phyloP scores from a whole-genome alignment of 2,113 vertebrate species.

The Nothocercus nigrocapillus region DNA sequence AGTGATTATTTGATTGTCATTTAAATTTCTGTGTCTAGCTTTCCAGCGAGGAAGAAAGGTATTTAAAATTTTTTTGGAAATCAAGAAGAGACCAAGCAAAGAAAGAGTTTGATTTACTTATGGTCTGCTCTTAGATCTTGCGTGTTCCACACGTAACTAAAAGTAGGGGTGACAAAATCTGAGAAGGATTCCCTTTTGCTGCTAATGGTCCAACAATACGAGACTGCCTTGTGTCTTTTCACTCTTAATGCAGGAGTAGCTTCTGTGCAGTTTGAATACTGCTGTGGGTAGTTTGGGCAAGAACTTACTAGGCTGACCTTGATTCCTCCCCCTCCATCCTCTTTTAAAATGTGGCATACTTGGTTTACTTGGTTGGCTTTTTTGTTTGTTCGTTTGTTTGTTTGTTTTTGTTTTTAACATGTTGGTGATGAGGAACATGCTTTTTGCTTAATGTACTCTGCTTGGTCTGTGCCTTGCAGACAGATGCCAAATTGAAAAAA shows the following conservation, averaged over 20 bases:
- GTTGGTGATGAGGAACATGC: neutral
- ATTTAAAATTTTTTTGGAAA: neutral
- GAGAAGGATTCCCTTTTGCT: neutral
- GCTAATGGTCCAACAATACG: neutral
- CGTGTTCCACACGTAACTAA: neutral
- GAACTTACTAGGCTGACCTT: neutral
- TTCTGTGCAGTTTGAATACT: neutral
- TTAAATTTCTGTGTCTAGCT: neutral
- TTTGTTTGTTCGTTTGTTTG: neutral
- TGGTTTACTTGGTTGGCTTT: neutral
- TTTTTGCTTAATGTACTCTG: neutral
- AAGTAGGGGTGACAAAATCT: neutral
- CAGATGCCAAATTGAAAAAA: constrained; percentile 18
- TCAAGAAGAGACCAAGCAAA: neutral
- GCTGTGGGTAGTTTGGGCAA: neutral
- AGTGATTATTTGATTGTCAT: neutral
- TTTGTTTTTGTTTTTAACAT: neutral
- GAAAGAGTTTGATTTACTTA: neutral
- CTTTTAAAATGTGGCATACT: neutral
- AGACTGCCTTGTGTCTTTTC: neutral
- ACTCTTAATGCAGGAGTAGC: neutral
- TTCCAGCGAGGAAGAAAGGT: neutral
- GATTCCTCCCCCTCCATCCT: fast-evolving
- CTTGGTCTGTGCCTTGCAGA: neutral
- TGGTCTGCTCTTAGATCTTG: neutral